Conservation (phyloP, 2,797 vertebrate genomes). For the Brachymystax lenok region DNA sequence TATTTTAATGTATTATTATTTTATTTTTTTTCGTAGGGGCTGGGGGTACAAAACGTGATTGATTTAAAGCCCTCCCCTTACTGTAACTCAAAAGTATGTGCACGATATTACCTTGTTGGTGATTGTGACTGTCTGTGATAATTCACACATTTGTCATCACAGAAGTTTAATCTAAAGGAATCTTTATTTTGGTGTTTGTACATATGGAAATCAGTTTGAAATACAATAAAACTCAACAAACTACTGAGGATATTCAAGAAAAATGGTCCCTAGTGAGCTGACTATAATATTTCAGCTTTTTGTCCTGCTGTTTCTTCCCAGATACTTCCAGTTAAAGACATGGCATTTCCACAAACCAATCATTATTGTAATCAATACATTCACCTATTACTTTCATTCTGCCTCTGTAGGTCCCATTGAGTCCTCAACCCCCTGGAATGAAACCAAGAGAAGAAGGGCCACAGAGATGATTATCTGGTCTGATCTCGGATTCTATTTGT, state of each 20-base stretch:
- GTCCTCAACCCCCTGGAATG: conserved; percentile 56
- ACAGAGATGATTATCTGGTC: conserved; percentile 53
- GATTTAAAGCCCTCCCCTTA: background rate
- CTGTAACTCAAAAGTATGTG: background rate
- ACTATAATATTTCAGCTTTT: background rate
- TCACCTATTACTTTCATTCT: conserved; percentile 77
- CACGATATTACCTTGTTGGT: background rate
- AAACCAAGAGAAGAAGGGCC: conserved; percentile 44
- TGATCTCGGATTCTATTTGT: conserved; percentile 46
- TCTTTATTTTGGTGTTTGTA: background rate
- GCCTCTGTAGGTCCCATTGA: conserved; percentile 69
- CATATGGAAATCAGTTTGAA: background rate
- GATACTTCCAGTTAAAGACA: conserved; percentile 50
- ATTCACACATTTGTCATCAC: background rate
- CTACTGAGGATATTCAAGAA: background rate
- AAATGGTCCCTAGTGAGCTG: background rate
- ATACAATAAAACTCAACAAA: background rate
- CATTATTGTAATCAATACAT: conserved; percentile 80
- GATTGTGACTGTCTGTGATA: no score
- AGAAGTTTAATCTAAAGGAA: background rate
- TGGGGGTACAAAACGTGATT: background rate
- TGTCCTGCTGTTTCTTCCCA: conserved; percentile 31
- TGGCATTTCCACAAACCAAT: conserved; percentile 71
- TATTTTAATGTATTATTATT: background rate
- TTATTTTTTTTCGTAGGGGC: background rate